These are phyloP conservation scores for Terrapene triunguis DNA, from an alignment of 2,113 vertebrate genomes.

Conservation along the genomic window DNA sequence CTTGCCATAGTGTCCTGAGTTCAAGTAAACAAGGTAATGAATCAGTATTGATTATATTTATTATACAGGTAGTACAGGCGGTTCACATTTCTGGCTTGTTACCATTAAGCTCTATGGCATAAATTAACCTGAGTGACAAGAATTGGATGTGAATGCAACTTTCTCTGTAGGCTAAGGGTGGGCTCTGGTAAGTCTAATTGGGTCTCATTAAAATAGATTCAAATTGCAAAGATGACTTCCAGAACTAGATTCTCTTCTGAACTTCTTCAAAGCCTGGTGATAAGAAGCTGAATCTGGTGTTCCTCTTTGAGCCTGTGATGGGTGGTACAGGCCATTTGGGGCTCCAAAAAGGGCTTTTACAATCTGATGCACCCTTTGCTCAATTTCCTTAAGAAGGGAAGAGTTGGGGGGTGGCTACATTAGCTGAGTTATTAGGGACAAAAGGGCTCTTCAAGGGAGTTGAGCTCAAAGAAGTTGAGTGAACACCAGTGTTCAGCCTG, in stretches of 20 bases:
- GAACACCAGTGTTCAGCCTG: not conserved
- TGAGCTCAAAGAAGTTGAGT: not conserved
- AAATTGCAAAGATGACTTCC: not conserved
- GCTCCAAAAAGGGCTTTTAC: not conserved
- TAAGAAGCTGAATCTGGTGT: not conserved
- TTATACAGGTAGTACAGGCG: not conserved
- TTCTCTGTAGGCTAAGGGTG: not conserved
- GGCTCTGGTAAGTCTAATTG: not conserved
- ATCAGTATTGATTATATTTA: not conserved
- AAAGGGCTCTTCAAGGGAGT: not conserved
- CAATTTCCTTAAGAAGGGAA: not conserved
- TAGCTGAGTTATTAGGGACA: not conserved
- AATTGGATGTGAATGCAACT: not conserved
- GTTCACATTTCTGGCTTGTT: not conserved
- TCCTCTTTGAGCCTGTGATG: not conserved
- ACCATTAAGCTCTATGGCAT: not conserved
- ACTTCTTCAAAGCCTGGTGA: not conserved
- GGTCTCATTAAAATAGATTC: not conserved
- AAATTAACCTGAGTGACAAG: not conserved
- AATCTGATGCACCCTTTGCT: not conserved
- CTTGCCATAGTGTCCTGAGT: not conserved
- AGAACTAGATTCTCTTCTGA: not conserved
- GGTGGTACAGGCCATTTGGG: not conserved
- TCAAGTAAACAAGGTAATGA: not conserved
- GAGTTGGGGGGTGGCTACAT: not conserved